A percentile compares a stretch with the other conserved stretches of the same genome.
phyloP scores from a whole-genome alignment of 2,888 invertebrate genomes.

The Scaptodrosophila latifasciaeformis region DNA sequence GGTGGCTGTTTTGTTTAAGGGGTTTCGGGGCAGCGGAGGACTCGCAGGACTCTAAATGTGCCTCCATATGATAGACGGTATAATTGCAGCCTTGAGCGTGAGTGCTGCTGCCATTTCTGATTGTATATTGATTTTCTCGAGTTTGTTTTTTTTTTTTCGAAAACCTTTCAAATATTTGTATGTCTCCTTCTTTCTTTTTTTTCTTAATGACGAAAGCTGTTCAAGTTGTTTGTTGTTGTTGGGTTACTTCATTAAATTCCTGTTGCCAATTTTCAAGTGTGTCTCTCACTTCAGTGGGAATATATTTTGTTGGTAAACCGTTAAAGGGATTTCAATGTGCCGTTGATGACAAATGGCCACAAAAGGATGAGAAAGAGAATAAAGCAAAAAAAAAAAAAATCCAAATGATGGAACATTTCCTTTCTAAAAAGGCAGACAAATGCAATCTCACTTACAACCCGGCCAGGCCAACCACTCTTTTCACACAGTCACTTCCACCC shows the following conservation, averaged over 20 bases:
- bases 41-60: too few relatives aligned
- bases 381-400: background rate
- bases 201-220: conserved; percentile 51
- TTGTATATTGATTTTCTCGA: conserved; percentile 57
- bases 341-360: too few relatives aligned
- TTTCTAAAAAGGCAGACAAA: too few relatives aligned
- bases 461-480: background rate
- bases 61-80: too few relatives aligned
- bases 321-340: conserved; percentile 54
- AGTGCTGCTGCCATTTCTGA: conserved; percentile 30
- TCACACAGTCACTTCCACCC: background rate
- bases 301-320: conserved; percentile 27
- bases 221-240: background rate
- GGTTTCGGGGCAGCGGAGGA: too few relatives aligned
- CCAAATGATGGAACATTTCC: too few relatives aligned
- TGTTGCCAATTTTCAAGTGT: conserved; percentile 31
- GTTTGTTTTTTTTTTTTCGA: too few relatives aligned
- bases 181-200: too few relatives aligned
- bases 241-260: conserved; percentile 56
- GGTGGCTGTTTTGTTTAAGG: too few relatives aligned
- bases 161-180: too few relatives aligned
- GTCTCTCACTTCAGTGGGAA: background rate
- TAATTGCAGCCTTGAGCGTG: conserved; percentile 59
- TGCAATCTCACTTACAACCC: too few relatives aligned
- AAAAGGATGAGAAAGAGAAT: too few relatives aligned